Conservation (phyloP, 2,113 vertebrate species). For the Macrotis lagotis region DNA sequence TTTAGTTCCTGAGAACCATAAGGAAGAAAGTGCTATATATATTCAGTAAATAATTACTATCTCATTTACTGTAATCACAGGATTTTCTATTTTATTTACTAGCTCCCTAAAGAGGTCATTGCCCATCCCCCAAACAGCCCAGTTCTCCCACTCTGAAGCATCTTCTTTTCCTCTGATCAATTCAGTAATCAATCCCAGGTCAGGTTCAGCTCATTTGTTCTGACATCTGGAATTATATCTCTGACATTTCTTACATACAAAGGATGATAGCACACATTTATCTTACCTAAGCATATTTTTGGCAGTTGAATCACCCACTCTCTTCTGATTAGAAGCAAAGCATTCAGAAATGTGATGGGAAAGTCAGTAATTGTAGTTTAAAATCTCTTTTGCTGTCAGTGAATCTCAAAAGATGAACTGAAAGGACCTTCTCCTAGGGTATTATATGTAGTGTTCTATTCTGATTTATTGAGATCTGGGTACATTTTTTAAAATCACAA, state of each 20-base stretch:
- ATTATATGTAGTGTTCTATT: background rate
- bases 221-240: background rate
- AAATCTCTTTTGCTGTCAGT: background rate
- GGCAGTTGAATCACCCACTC: background rate
- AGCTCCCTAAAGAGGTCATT: background rate
- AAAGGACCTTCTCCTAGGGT: background rate
- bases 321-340: background rate
- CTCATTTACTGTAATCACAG: background rate
- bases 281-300: background rate
- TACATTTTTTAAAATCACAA: background rate
- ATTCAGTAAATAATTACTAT: background rate
- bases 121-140: background rate
- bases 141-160: background rate
- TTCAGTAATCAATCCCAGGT: background rate
- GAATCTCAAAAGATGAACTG: background rate
- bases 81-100: background rate
- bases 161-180: background rate
- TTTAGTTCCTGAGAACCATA: background rate
- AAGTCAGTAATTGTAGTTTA: background rate
- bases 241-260: background rate
- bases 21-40: background rate
- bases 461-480: background rate
- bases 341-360: background rate
- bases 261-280: slow-evolving; percentile 2
- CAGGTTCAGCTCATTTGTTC: background rate